Evolutionary conservation across 2,113 vertebrate genomes (phyloP), one percentile per base, ranked within the genome.

Genomic region (Dascyllus trimaculatus): DNA sequence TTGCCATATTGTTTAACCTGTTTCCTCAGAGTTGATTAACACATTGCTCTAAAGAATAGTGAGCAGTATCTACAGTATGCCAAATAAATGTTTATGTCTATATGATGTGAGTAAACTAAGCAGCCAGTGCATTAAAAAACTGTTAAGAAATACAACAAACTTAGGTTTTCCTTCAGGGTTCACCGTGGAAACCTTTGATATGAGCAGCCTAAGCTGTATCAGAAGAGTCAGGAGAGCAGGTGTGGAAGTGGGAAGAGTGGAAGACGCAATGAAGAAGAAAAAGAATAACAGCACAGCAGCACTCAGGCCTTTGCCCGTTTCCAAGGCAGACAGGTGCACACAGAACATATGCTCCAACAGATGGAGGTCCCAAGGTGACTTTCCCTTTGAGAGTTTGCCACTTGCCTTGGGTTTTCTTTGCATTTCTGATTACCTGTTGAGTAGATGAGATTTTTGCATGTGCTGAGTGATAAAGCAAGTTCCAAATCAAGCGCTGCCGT

Each of bases 371-470:
- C 83, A 71, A 75, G 68, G 76, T 85, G 81, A 86, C 89, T 78
- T 78, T 84, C 62, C 83, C 78, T 77, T 53, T 13, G 61, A 81
- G 68, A 84, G 68, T 58, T 59, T 63, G 51, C 77, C 45, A 38
- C 46, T 63, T 19, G 78, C 81, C 83, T 73, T 58, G 0, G 75
- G 81, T 82, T 80, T 78, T 84, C 73, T 73, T 71, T 62, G 59
- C 56, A 43, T 71, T 80, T 78, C 51, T 72, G 70, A 85, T 89
- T 79, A 81, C 85, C 76, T 89, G 85, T 89, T 87, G 84, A 86
- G 72, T 63, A 65, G 64, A 25, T 22, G 32, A 83, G 66, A 35
- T 35, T 80, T 64, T 59, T 51, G 53, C 53, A 35, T 60, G 72
- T 7, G n/a, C 4, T 11, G 5, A 48, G 40, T 45, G 65, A 86